Conservation (phyloP, 2,113 vertebrate genomes). For the Panthera leo region DNA sequence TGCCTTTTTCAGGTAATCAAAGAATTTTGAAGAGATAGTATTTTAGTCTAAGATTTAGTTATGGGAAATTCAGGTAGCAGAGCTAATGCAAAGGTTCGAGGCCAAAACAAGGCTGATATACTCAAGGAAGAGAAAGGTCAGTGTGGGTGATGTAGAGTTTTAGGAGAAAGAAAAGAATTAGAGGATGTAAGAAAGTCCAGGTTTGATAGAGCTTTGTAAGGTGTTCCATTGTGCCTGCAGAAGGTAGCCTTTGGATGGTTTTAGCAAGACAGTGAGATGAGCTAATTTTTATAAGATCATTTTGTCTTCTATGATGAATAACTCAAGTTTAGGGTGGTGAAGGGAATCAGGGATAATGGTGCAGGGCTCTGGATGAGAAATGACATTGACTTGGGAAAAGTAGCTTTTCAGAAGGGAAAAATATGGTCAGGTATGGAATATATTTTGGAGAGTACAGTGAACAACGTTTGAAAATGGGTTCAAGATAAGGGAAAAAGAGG, state of each 20-base stretch:
- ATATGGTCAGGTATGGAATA: not conserved
- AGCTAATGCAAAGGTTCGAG: not conserved
- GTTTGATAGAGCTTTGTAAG: not conserved
- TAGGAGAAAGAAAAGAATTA: not conserved
- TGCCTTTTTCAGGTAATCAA: not conserved
- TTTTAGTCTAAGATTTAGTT: slow-evolving; percentile 31
- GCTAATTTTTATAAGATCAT: not conserved
- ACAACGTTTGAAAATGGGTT: not conserved
- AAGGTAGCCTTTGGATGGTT: not conserved
- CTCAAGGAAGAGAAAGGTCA: not conserved
- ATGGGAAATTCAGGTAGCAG: not conserved
- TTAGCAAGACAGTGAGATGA: not conserved
- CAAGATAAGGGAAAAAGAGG: not conserved
- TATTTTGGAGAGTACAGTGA: not conserved
- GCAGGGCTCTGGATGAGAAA: not conserved
- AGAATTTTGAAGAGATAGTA: not conserved
- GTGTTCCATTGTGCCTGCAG: not conserved
- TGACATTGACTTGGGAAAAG: not conserved
- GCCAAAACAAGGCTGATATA: not conserved
- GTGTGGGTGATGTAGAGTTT: not conserved
- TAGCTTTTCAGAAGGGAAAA: not conserved
- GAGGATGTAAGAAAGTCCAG: not conserved
- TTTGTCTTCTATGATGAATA: not conserved
- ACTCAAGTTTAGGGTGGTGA: not conserved
- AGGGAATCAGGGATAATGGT: not conserved